Evolutionary conservation across 92 coral and sea anemone genomes (phyloP), one percentile per base, ranked within the genome.

Genomic region (Galaxea fascicularis): DNA sequence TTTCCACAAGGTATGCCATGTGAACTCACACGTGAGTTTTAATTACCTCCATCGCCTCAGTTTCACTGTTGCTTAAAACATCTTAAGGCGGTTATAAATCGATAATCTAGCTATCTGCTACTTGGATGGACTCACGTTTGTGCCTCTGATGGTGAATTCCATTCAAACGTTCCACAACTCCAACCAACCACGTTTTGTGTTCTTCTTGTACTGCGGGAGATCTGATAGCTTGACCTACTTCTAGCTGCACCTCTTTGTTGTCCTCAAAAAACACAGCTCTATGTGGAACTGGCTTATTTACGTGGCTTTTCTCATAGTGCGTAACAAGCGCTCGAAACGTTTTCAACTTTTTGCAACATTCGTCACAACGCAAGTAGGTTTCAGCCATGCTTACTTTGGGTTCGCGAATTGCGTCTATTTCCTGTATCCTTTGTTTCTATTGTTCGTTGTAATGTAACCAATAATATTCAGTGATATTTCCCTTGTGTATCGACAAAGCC

Each of bases 161-260:
- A 45, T 85, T 77, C 35, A 85, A 45, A 21, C 84, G 18, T 56
- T 77, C 78, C 28, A 51, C 62, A 21, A 77, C 78, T 21, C 89
- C 89, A 51, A 49, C 62, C 58, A 85, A 78, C 84, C 89, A 76
- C 47, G 78, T 63, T 52, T 76, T 76, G 64, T 85, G 67, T 54
- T 85, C 78, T 1, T 44, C 89, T 85, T 58, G 83, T 77, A 77
- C 44, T 26, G 73, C 79, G 60, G 65, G 78, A 85, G 89, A 76
- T 68, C 63, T 39, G 53, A 76, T 77, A 0, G 89, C 84, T 69
- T 67, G 60, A 21, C 71, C 68, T 45, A 13, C 69, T 12, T 31
- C 17, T 49, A 35, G 84, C 29, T 77, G 53, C 39, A 85, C 62
- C 53, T 30, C 89, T 76, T 85, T 25, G 21, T 85, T 78, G 17